Percentiles rank a stretch among this genome's conserved stretches.
These are phyloP conservation scores for Festucalex cinctus DNA, from an alignment of 2,113 vertebrate species.

Conservation along the genomic window DNA sequence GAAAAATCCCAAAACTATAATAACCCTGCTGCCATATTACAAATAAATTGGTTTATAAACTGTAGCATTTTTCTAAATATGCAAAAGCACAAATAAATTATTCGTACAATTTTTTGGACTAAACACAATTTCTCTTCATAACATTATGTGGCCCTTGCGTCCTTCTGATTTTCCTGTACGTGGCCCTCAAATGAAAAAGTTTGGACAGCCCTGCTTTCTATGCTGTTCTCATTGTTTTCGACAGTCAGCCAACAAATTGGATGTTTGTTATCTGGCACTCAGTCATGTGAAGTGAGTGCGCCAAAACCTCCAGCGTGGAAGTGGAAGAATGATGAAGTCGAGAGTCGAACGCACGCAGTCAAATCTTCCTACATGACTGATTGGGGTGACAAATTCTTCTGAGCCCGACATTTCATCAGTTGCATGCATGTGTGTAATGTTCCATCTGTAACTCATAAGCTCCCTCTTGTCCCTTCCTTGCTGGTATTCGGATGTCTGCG, in stretches of 20 bases:
- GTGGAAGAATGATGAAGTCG: not conserved
- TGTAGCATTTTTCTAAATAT: too few relatives aligned
- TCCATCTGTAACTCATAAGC: constrained; percentile 56
- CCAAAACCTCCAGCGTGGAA: not conserved
- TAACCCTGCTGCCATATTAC: too few relatives aligned
- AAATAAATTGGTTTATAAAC: too few relatives aligned
- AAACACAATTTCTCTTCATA: too few relatives aligned
- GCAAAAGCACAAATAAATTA: too few relatives aligned
- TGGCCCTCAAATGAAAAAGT: too few relatives aligned
- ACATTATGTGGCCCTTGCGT: too few relatives aligned
- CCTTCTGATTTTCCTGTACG: too few relatives aligned
- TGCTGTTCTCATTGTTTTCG: constrained; percentile 34
- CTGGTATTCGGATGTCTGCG: constrained; percentile 20
- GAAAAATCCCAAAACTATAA: too few relatives aligned
- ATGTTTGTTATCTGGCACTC: constrained; percentile 3
- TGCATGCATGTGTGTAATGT: constrained; percentile 26
- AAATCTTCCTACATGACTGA: constrained; percentile 24
- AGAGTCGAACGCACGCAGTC: constrained; percentile 7
- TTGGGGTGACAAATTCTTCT: constrained; percentile 56
- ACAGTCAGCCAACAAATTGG: not conserved
- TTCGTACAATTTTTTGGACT: too few relatives aligned
- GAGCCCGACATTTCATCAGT: constrained; percentile 53
- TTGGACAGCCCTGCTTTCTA: too few relatives aligned
- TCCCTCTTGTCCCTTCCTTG: constrained; percentile 17
- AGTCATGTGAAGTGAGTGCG: not conserved